These are phyloP conservation scores for Cephonodes hylas DNA, from an alignment of 2,888 invertebrate species.

Conservation along the genomic window DNA sequence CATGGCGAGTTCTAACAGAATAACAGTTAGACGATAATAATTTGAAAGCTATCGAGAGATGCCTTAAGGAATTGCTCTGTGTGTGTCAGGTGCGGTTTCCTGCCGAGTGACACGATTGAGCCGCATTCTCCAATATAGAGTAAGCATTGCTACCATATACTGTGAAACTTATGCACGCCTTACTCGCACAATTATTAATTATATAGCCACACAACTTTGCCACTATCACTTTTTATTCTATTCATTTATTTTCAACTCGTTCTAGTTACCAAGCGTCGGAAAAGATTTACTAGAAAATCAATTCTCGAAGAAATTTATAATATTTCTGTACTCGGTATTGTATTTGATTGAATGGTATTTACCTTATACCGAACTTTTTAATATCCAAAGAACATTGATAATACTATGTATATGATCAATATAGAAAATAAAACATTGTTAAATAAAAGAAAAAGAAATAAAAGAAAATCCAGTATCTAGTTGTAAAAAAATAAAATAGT, in stretches of 20 bases:
- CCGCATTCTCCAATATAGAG: slow-evolving; percentile 78
- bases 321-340: not conserved
- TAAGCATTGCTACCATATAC: slow-evolving; percentile 57
- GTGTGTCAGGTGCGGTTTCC: slow-evolving; percentile 78
- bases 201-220: slow-evolving; percentile 8
- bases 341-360: too few species aligned
- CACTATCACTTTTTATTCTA: not conserved
- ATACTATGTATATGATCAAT: too few species aligned
- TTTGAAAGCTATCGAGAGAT: not conserved
- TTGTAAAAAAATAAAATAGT: too few species aligned
- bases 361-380: too few species aligned
- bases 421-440: too few species aligned
- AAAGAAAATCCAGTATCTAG: too few species aligned
- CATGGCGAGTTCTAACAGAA: not conserved
- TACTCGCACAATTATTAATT: slow-evolving; percentile 13
- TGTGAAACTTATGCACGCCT: slow-evolving; percentile 16
- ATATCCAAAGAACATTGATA: too few species aligned
- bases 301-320: not conserved
- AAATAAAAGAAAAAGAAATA: too few species aligned
- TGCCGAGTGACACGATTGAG: slow-evolving; percentile 77
- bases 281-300: not conserved
- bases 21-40: not conserved
- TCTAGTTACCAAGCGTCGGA: not conserved
- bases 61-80: slow-evolving; percentile 47
- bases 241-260: not conserved